Conservation (phyloP, 2,113 vertebrate species). For the Corapipo altera region DNA sequence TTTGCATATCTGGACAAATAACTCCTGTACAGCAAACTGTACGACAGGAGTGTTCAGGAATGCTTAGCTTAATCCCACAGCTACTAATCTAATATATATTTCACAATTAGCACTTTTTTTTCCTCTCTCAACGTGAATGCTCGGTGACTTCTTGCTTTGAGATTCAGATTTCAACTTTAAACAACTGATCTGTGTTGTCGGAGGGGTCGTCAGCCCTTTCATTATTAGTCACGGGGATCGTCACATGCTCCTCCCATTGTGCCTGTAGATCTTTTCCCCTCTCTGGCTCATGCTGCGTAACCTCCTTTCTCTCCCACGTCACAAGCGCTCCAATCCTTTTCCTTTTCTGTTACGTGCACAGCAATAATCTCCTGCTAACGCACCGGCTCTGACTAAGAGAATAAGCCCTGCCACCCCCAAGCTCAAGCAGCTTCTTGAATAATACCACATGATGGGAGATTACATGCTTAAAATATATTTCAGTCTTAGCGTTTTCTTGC, state of each 20-base stretch:
- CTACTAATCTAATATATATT: neutral
- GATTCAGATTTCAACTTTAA: neutral
- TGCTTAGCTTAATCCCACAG: neutral
- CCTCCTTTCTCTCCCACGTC: slow-evolving; percentile 43
- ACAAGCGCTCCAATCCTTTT: slow-evolving; percentile 36
- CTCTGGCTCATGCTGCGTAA: slow-evolving; percentile 3
- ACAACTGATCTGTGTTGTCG: neutral
- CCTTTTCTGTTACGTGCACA: slow-evolving; percentile 8
- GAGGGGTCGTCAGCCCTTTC: neutral
- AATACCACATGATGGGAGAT: slow-evolving; percentile 53
- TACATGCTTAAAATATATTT: slow-evolving; percentile 54
- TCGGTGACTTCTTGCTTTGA: neutral
- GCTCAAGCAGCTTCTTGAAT: slow-evolving; percentile 51
- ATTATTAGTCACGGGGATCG: neutral
- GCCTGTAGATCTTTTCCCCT: neutral
- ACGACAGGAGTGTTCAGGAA: neutral
- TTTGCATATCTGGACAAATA: neutral
- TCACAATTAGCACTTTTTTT: neutral
- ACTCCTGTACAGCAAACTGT: neutral
- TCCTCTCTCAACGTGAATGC: neutral
- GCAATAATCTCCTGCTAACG: slow-evolving; percentile 51
- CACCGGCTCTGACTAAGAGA: slow-evolving; percentile 49
- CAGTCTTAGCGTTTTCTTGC: slow-evolving; percentile 30
- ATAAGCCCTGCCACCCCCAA: slow-evolving; percentile 49
- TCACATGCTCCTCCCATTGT: neutral